These are phyloP conservation scores for Neostethus bicornis DNA, from an alignment of 2,797 vertebrate genomes.

Conservation along the genomic window DNA sequence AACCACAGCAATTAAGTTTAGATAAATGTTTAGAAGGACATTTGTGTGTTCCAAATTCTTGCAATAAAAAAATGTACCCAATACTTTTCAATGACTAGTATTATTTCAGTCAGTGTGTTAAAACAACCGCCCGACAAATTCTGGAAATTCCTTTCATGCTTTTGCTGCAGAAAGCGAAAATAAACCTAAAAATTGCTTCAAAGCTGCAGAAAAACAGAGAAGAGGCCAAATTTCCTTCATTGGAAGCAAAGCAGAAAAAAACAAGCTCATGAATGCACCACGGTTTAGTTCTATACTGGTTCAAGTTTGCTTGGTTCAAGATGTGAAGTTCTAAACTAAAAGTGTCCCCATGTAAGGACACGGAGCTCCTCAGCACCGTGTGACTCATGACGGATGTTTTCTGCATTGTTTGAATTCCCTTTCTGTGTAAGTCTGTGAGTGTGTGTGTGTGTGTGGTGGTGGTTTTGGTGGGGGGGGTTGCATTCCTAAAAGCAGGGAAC, in stretches of 20 bases:
- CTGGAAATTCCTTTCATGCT: constrained; percentile 19
- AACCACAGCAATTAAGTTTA: too few relatives aligned
- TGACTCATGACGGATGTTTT: constrained; percentile 7
- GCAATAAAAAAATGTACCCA: too few relatives aligned
- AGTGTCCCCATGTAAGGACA: constrained; percentile 24
- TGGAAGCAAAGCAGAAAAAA: constrained; percentile 2
- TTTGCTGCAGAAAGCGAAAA: constrained; percentile 17
- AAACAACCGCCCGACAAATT: background rate
- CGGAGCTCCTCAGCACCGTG: background rate
- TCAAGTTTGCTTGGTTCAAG: constrained; percentile 1
- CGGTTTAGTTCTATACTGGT: background rate
- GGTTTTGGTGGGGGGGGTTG: background rate
- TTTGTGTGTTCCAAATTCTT: too few relatives aligned
- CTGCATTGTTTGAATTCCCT: constrained; percentile 40
- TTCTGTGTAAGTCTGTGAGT: constrained; percentile 1
- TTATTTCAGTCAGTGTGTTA: too few relatives aligned
- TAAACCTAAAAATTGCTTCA: constrained; percentile 3
- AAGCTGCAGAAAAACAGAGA: background rate
- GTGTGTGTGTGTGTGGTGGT: background rate
- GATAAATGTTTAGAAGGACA: too few relatives aligned
- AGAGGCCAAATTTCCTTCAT: constrained; percentile 1
- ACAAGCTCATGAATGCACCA: too few relatives aligned
- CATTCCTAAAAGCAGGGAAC: constrained; percentile 9
- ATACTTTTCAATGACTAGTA: too few relatives aligned
- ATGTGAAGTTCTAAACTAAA: background rate